Base-by-base conservation (phyloP, 2,113 vertebrate genomes). In the Irena cyanogastra region DNA sequence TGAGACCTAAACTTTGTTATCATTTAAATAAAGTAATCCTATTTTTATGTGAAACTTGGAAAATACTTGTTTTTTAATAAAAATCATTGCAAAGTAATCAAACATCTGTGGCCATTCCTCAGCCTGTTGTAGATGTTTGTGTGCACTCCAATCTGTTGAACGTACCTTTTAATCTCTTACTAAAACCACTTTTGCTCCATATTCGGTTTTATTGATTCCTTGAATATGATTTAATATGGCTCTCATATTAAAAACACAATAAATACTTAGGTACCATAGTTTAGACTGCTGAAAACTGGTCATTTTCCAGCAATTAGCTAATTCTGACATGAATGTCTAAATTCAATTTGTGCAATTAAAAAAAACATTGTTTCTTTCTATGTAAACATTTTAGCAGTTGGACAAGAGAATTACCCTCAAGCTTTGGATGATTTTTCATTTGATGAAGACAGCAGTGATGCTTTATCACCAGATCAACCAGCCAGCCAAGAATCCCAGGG, bases 361-460 rank as follows among this genome's bases (percentile, higher is more conserved):
- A 75, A 74, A 71, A 23, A 15, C 21, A 79, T 69, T 83, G 28
- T 54, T 83, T 93, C 39, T 94, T 82, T 92, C n/a, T 91, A 45
- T 92, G 49, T 79, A 49, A 95, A 94, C 47, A 83, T 90, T 88
- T 23, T 94, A 96, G 95, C 97, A 82, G 99, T 98, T 90, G 99
- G 98, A 65, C 98, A 99, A 94, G 98, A 99, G 75, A 98, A 98
- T 95, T 99, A 98, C 84, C 98, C 98, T 57, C 99, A 98, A 75
- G 97, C 97, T 93, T 93, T 98, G 95, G 98, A 98, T 14, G 98
- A 98, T 61, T 98, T 98, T 96, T 98, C 99, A 39, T 96, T 99
- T 95, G 99, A 99, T 66, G 99, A 99, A 94, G 99, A 99, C 97
- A 99, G 99, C 95, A 98, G 98, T 16, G 99, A 99, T 13, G 99